Evolutionary conservation across 2,888 invertebrate species (phyloP), one percentile per base, ranked within the genome.

Genomic region (Mactromeris polynyma): DNA sequence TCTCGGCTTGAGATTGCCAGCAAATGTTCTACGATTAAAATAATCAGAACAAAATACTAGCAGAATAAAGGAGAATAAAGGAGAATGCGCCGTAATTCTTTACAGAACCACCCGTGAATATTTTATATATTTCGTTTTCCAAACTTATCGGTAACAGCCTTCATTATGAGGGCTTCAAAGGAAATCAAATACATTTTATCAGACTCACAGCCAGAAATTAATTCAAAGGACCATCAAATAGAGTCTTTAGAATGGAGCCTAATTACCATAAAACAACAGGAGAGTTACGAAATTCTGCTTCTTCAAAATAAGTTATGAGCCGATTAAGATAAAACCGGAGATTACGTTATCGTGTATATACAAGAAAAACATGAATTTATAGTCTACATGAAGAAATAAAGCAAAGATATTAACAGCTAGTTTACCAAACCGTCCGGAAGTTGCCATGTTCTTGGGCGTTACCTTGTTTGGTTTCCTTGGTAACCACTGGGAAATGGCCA

Each of bases 141-240:
- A n/a, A 73, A 81, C 85, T 91, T 89, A 91, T 91, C 91, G 31
- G 42, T n/a, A 73, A 42, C 69, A 58, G 73, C 73, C 85, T 82
- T 89, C 89, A 91, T 91, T 89, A 89, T 77, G 83, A n/a, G 69
- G 77, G 87, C 89, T 87, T 91, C 91, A 91, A 91, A 89, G 79
- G 85, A 91, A 91, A 91, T 81, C 81, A 79, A 77, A 80, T 84
- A 85, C 85, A 78, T 81, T 81, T 89, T 91, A 91, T 91, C 87
- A 85, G 58, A 87, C 78, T 69, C 85, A 54, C 85, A 77, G 91
- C 85, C 38, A 46, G 89, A 84, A 79, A 89, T 87, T 91, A 89
- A 91, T 85, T 91, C 91, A 78, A 38, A 51, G 73, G 87, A 51
- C 91, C 85, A 87, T 89, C 73, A 85, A 85, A 89, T 33, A 77